Conservation (phyloP, 2,113 vertebrate species). For the Solea solea region DNA sequence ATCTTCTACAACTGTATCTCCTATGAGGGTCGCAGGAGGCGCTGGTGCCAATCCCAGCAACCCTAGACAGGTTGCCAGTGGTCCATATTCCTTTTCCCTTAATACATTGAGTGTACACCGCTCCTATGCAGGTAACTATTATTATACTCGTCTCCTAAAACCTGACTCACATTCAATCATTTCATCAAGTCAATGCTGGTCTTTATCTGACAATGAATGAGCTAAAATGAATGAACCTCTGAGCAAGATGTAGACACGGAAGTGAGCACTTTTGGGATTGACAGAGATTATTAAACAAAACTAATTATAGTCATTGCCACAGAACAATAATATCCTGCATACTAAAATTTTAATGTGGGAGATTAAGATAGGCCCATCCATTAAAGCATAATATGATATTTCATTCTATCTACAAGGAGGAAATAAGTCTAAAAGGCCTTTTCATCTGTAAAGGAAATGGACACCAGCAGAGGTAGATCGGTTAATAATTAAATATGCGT, state of each 20-base stretch:
- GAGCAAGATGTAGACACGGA: conserved; percentile 73
- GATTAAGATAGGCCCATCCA: conserved; percentile 88
- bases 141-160: conserved; percentile 17
- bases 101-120: too few relatives aligned
- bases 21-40: too few relatives aligned
- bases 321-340: conserved; percentile 89
- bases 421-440: conserved; percentile 84
- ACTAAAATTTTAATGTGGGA: conserved; percentile 86
- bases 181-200: conserved; percentile 40
- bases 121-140: background rate
- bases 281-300: conserved; percentile 87
- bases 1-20: too few relatives aligned
- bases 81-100: too few relatives aligned
- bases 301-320: conserved; percentile 86
- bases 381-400: conserved; percentile 83
- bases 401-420: conserved; percentile 84
- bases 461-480: conserved; percentile 74
- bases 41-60: too few relatives aligned
- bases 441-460: conserved; percentile 82
- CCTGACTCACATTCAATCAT: conserved; percentile 18
- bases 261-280: conserved; percentile 83
- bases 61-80: too few relatives aligned
- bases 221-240: conserved; percentile 73
- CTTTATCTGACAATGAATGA: conserved; percentile 30
- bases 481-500: conserved; percentile 79